A percentile compares a stretch with the other conserved stretches of the same genome.
Evolutionary conservation across 2,888 invertebrate genomes (phyloP).

Genomic region (Tiliacea citrago): DNA sequence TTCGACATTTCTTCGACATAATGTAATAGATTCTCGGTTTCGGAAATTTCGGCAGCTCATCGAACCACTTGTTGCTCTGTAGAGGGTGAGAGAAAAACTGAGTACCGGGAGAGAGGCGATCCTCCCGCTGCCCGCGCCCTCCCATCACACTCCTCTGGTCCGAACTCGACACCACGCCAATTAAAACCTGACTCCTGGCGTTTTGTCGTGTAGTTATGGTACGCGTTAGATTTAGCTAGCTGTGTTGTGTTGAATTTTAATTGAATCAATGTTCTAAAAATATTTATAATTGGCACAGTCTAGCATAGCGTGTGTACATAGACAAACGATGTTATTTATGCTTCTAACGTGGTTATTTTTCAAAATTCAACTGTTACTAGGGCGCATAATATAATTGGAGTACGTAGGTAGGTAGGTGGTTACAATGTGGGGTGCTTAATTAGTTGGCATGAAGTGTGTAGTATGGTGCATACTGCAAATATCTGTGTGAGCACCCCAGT

Average conservation of each 20-base stretch:
- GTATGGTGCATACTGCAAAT: constrained; percentile 62
- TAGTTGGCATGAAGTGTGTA: constrained; percentile 55
- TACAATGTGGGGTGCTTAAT: constrained; percentile 60
- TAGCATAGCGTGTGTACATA: constrained; percentile 38
- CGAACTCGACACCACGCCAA: constrained; percentile 82
- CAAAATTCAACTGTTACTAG: constrained; percentile 21
- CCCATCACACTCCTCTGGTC: constrained; percentile 62
- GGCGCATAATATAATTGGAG: constrained; percentile 18
- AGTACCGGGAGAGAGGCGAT: constrained; percentile 71
- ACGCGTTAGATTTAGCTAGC: constrained; percentile 74
- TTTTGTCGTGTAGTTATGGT: constrained; percentile 75
- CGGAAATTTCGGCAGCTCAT: constrained; percentile 76
- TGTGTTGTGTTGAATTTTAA: constrained; percentile 73
- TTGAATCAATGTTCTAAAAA: constrained; percentile 72
- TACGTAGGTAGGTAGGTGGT: constrained; percentile 15
- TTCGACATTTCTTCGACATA: constrained; percentile 64
- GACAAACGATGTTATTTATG: constrained; percentile 28
- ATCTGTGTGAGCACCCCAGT: constrained; percentile 60
- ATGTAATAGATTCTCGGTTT: constrained; percentile 68
- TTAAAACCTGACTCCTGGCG: constrained; percentile 85
- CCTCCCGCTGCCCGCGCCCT: constrained; percentile 58
- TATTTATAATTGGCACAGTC: constrained; percentile 71
- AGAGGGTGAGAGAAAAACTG: constrained; percentile 85
- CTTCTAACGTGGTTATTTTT: constrained; percentile 19
- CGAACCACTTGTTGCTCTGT: constrained; percentile 83